Evolutionary conservation across 2,113 vertebrate genomes (phyloP).

Genomic region (Alethe castanea): DNA sequence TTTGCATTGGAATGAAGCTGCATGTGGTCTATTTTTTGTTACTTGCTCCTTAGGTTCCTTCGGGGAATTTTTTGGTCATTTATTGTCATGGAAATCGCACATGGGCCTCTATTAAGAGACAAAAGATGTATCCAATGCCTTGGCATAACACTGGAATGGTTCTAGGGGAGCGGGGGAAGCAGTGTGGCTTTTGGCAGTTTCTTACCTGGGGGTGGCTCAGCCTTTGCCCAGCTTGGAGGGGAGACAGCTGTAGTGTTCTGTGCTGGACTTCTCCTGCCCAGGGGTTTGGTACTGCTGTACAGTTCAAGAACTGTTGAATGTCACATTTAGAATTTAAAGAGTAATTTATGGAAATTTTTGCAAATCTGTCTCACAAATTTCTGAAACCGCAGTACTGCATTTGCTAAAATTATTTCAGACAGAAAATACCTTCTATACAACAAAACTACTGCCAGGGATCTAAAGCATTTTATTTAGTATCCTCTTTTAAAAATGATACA

Average conservation of each 20-base stretch:
- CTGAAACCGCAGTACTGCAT: neutral
- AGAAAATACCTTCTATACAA: neutral
- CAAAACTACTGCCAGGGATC: neutral
- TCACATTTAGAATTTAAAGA: neutral
- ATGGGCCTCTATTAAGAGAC: neutral
- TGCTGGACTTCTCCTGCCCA: neutral
- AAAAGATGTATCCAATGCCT: neutral
- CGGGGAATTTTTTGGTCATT: neutral
- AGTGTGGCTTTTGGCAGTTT: neutral
- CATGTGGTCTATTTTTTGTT: neutral
- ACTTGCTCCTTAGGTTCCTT: neutral
- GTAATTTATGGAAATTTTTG: neutral
- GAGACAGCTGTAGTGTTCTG: too few relatives aligned
- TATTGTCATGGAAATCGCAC: neutral
- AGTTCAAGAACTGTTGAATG: neutral
- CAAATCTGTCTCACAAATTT: neutral
- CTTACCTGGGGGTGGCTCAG: neutral
- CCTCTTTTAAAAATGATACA: neutral
- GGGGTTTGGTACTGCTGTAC: accelerated
- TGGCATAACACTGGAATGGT: neutral
- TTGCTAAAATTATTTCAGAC: neutral
- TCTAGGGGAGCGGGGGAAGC: neutral
- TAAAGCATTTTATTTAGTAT: neutral
- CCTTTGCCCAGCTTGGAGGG: neutral
- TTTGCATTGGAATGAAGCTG: neutral